phyloP scores from a whole-genome alignment of 2,797 vertebrate species.

The Hippoglossus hippoglossus region DNA sequence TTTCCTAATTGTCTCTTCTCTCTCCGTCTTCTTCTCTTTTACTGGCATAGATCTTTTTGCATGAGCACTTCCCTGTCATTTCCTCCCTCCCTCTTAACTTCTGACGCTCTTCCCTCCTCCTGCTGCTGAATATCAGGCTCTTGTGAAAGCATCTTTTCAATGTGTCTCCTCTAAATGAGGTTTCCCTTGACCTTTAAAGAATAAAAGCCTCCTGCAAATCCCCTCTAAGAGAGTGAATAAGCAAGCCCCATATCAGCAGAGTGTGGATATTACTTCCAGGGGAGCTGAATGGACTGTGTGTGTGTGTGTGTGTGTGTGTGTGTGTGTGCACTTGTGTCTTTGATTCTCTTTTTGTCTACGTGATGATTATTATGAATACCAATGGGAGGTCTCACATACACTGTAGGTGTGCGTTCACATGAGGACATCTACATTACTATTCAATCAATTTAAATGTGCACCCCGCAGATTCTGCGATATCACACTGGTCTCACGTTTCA shows the following conservation, averaged over 20 bases:
- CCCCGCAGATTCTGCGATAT: conserved; percentile 9
- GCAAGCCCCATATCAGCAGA: conserved; percentile 27
- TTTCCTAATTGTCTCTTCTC: conserved; percentile 2
- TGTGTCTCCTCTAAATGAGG: conserved; percentile 38
- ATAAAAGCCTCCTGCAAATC: conserved; percentile 50
- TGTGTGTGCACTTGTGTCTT: conserved; percentile 18
- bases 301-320: conserved; percentile 6
- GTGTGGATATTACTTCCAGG: conserved; percentile 40
- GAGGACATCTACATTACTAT: conserved; percentile 21
- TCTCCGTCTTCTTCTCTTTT: not conserved
- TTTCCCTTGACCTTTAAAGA: conserved; percentile 42
- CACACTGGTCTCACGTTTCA: conserved; percentile 1
- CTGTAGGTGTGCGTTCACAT: conserved; percentile 9
- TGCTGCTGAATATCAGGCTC: conserved; percentile 21
- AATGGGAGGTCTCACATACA: not conserved
- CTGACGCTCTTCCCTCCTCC: not conserved
- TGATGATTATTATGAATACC: conserved; percentile 39
- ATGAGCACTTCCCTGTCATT: not conserved
- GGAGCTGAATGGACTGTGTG: conserved; percentile 30
- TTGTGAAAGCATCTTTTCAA: conserved; percentile 32
- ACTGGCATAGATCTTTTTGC: conserved; percentile 18
- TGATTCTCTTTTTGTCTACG: conserved; percentile 10
- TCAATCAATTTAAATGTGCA: conserved; percentile 17
- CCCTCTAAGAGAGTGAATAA: conserved; percentile 28
- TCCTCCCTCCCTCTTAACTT: not conserved